These are phyloP conservation scores for Leptinotarsa undecemlineata DNA, from an alignment of 1,140 invertebrate genomes.

Conservation along the genomic window DNA sequence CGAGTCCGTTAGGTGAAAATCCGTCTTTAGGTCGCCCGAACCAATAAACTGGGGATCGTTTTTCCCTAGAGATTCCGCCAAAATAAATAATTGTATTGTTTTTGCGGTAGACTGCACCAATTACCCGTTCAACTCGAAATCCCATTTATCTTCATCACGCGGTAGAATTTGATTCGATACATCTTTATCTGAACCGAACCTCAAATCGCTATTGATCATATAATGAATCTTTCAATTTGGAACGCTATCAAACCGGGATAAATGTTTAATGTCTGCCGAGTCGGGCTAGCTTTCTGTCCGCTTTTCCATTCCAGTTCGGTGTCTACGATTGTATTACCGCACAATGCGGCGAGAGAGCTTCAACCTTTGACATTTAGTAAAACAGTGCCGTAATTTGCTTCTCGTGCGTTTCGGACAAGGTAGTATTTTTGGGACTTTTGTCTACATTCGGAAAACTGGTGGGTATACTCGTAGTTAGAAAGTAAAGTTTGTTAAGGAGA, in stretches of 20 bases:
- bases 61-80: no score
- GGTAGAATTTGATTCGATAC: neutral
- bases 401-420: no score
- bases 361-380: neutral
- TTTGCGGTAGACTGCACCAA: no score
- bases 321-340: neutral
- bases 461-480: no score
- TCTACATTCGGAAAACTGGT: no score
- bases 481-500: no score
- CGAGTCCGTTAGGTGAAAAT: no score
- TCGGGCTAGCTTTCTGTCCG: neutral
- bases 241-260: neutral
- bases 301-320: neutral
- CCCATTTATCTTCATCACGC: neutral
- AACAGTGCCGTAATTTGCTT: no score
- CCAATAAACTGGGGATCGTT: no score
- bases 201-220: neutral
- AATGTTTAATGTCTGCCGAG: neutral
- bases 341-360: neutral
- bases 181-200: neutral
- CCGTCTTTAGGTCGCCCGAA: no score
- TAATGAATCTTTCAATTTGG: neutral
- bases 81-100: no score
- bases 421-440: no score
- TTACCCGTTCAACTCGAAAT: neutral